Base-by-base conservation (phyloP, 2,797 vertebrate species). In the Xerus rutilus region DNA sequence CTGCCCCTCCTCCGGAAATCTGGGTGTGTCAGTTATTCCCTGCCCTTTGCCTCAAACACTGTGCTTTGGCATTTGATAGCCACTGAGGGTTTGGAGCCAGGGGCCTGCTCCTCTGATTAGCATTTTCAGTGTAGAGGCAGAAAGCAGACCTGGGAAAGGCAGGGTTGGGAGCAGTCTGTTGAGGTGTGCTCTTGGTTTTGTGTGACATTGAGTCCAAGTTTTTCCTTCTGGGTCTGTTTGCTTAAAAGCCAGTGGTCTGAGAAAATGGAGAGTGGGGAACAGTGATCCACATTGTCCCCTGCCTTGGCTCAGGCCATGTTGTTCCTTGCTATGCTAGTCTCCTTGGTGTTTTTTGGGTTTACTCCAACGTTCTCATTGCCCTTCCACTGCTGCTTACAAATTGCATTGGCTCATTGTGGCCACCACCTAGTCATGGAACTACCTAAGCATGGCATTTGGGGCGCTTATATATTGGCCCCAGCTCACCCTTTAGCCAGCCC, bases 51-150 rank as follows among this genome's bases (percentile, higher is more conserved):
- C 30, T 28, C 79, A 32, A 59, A 57, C 30, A 14, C 78, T 8
- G 32, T 39, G 39, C 90, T 94, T 59, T 15, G 12, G n/a, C 92
- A 92, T 96, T 87, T 94, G 77, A 52, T 93, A 94, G 73, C 85
- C 79, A 28, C 5, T 25, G 62, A 18, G 77, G 23, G 82, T 39
- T 10, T 93, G 79, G 69, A 83, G 49, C 69, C 64, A n/a, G 52
- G n/a, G 49, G 13, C 25, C 23, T 43, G 25, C 0, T 43, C 23
- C 45, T 39, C 4, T 0, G 3, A 25, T n/a, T 9, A 89, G 49
- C 12, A 2, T 93, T 86, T 85, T 28, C 17, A 20, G 11, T 2
- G 35, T 45, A 43, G 32, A 12, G 89, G 52, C 23, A 72, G 91
- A 94, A 87, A 52, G 64, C 84, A 47, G 85, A 43, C 39, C 67